These are phyloP conservation scores for Poeciliopsis paucimaculata DNA, from an alignment of 2,797 vertebrate species.

Conservation along the genomic window DNA sequence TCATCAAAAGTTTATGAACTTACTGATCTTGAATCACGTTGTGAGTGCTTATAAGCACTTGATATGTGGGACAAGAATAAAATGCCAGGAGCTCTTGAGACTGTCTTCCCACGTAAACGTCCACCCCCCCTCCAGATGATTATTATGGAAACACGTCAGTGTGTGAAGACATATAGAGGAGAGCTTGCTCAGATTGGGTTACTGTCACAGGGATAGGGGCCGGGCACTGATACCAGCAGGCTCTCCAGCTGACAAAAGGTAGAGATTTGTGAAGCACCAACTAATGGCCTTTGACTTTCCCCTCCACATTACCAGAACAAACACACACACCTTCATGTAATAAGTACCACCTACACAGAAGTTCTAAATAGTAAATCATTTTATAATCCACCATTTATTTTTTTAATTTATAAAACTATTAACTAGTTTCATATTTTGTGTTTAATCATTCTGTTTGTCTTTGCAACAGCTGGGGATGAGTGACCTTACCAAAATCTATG, in stretches of 20 bases:
- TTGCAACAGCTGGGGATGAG: not conserved
- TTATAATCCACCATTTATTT: not conserved
- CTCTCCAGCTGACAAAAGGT: constrained; percentile 58
- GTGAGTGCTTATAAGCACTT: constrained; percentile 20
- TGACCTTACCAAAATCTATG: not conserved
- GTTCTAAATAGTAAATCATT: not conserved
- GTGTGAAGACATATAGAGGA: constrained; percentile 59
- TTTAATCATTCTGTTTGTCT: not conserved
- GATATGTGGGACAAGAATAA: constrained; percentile 50
- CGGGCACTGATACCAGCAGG: constrained; percentile 24
- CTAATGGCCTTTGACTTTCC: constrained; percentile 17
- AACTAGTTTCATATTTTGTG: not conserved
- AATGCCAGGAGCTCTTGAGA: constrained; percentile 44
- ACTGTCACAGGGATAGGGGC: constrained; percentile 40
- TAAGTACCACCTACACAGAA: not conserved
- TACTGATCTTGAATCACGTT: not conserved
- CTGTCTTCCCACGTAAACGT: constrained; percentile 58
- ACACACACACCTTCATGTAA: constrained; percentile 25
- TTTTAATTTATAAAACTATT: not conserved
- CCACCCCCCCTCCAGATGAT: constrained; percentile 29
- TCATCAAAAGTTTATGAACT: not conserved
- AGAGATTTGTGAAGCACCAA: constrained; percentile 59
- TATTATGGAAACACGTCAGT: constrained; percentile 59
- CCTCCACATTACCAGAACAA: constrained; percentile 41
- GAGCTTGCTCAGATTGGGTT: constrained; percentile 52